Conservation (phyloP, 2,113 vertebrate species). For the Agelaius phoeniceus region DNA sequence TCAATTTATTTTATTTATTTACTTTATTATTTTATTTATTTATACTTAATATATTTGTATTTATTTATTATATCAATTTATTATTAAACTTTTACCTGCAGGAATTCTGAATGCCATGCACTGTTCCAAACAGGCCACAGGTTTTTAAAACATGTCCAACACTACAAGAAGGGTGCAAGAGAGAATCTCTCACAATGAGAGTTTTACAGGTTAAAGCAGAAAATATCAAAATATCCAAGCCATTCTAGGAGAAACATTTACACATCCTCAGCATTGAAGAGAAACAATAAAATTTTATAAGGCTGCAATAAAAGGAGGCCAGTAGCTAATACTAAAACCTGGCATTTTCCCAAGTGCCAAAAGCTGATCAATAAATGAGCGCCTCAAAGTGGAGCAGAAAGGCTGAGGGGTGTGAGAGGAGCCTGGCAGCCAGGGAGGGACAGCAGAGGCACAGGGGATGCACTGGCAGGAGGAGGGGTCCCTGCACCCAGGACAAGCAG, state of each 20-base stretch:
- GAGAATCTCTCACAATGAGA: not conserved
- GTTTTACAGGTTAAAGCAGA: constrained; percentile 25
- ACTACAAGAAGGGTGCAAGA: not conserved
- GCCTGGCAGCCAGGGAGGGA: not conserved
- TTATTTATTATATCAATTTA: too few relatives aligned
- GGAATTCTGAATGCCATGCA: not conserved
- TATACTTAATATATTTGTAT: too few relatives aligned
- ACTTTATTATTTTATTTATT: too few relatives aligned
- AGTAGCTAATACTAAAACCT: not conserved
- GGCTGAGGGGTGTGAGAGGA: not conserved
- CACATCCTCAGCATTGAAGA: not conserved
- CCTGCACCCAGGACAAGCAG: rapidly evolving
- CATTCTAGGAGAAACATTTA: constrained; percentile 38
- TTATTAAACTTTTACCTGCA: not conserved
- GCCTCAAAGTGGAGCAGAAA: not conserved
- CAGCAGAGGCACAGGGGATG: not conserved
- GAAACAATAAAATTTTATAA: constrained; percentile 37
- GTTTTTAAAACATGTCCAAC: not conserved
- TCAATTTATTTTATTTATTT: too few relatives aligned
- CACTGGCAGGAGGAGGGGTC: rapidly evolving
- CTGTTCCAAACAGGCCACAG: not conserved
- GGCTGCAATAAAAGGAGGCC: constrained; percentile 43
- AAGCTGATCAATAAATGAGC: constrained; percentile 57
- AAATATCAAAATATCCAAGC: not conserved
- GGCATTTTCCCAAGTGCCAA: not conserved